Evolutionary conservation across 2,113 vertebrate genomes (phyloP).

Genomic region (Ellobius talpinus): DNA sequence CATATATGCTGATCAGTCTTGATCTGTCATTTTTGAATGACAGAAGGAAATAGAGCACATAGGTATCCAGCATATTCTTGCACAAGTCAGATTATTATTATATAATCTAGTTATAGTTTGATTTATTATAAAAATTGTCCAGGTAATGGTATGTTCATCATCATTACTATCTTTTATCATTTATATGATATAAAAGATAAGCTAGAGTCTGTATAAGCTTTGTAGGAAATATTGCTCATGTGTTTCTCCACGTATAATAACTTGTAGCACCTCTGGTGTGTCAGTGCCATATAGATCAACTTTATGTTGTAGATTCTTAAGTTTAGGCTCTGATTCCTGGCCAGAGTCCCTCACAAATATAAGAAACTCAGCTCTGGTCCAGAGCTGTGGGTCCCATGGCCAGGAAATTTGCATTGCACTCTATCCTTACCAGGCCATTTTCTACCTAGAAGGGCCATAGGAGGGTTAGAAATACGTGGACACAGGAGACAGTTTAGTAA

Average conservation of each 20-base stretch:
- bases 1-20: not conserved
- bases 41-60: not conserved
- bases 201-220: not conserved
- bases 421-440: not conserved
- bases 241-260: not conserved
- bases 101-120: not conserved
- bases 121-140: not conserved
- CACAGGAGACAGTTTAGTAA: not conserved
- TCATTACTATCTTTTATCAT: not conserved
- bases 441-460: not conserved
- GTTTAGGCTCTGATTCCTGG: not conserved
- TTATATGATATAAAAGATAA: not conserved
- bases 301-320: conserved; percentile 25
- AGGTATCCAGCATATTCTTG: not conserved
- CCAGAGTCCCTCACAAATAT: not conserved
- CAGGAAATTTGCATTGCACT: not conserved
- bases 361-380: not conserved
- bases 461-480: not conserved
- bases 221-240: not conserved
- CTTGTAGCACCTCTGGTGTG: not conserved
- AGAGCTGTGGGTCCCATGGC: not conserved
- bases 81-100: not conserved
- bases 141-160: not conserved
- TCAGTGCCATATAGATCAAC: not conserved
- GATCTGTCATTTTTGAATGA: conserved; percentile 15